Base-by-base conservation (phyloP, 2,113 vertebrate genomes). In the Tupaia chinensis region DNA sequence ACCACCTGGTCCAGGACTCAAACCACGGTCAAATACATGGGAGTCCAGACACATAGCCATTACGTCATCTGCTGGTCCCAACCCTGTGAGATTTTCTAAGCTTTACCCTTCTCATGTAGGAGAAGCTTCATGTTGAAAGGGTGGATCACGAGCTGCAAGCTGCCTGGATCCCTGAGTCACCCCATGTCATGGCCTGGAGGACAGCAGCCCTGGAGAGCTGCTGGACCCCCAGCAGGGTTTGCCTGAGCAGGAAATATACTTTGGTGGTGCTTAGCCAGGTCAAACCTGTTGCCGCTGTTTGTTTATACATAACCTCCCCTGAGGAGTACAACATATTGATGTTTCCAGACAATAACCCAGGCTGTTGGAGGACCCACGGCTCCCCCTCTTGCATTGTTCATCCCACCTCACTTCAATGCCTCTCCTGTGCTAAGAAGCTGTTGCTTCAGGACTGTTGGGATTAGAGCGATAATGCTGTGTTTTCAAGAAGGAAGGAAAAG, bases 181-280 rank as follows among this genome's bases (percentile, higher is more conserved):
- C 0, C 1, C 1, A 0, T 53, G 34, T 58, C 58, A 9, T 13
- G 3, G 3, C 0, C 3, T 27, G 25, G 76, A 78, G 14, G 82
- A 12, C 6, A 9, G 72, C 29, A 29, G 13, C 34, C 29, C 15
- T 12, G 68, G 44, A 73, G 27, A 10, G 19, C 60, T 9, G 11
- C 69, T 22, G 77, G 61, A 61, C 32, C 32, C 53, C 29, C 5
- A 61, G 61, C 65, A 8, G 1, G 9, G 70, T 83, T 23, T 77
- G 54, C 70, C 69, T 10, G 54, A 82, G 84, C 34, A 54, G 63
- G 93, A 72, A 27, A 61, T 25, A 17, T 12, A 69, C 34, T 17
- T 22, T 20, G 29, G 76, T n/a, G 5, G 54, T 17, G 3, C 53
- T 56, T 25, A 73, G n/a, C 94, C 61, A 44, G 4, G 27, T 20